Conservation (phyloP, 1,140 invertebrate species). For the Drosophila asahinai region DNA sequence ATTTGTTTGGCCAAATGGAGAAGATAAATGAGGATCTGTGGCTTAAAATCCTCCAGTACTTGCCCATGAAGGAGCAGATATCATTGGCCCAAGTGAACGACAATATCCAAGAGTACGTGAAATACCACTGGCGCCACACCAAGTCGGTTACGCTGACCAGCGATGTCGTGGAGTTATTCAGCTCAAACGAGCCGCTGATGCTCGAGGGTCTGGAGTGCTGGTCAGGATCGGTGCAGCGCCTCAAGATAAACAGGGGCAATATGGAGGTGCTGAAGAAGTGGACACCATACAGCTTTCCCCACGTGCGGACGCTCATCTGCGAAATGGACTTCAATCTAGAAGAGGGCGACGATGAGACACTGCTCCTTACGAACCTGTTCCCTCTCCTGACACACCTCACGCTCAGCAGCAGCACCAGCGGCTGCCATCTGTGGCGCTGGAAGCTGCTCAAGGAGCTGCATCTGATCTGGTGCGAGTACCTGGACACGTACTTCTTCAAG, state of each 20-base stretch:
- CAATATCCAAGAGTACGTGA: slow-evolving; percentile 6
- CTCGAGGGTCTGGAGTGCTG: slow-evolving; percentile 23
- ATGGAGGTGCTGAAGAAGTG: slow-evolving; percentile 16
- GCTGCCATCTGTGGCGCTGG: slow-evolving; percentile 47
- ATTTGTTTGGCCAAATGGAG: slow-evolving; percentile 5
- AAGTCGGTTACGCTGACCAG: background rate
- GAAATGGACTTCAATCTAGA: slow-evolving; percentile 20
- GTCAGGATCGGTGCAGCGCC: slow-evolving; percentile 31
- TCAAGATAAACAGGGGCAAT: slow-evolving; percentile 8
- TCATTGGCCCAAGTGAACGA: slow-evolving; percentile 10
- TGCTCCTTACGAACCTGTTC: slow-evolving; percentile 49
- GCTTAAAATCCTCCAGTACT: slow-evolving; percentile 39
- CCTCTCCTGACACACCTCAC: slow-evolving; percentile 37
- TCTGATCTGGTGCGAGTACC: slow-evolving; percentile 54
- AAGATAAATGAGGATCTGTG: slow-evolving; percentile 45
- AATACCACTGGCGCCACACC: slow-evolving; percentile 33
- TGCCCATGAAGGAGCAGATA: slow-evolving; percentile 45
- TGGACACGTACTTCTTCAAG: slow-evolving; percentile 41
- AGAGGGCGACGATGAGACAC: slow-evolving; percentile 32
- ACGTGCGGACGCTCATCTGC: slow-evolving; percentile 24
- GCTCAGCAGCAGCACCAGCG: slow-evolving; percentile 40
- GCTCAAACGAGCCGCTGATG: slow-evolving; percentile 17
- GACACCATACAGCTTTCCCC: slow-evolving; percentile 34
- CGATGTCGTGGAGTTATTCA: slow-evolving; percentile 9
- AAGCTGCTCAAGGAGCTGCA: slow-evolving; percentile 46